Conservation (phyloP, 2,888 invertebrate species). For the Ochropacha duplaris region DNA sequence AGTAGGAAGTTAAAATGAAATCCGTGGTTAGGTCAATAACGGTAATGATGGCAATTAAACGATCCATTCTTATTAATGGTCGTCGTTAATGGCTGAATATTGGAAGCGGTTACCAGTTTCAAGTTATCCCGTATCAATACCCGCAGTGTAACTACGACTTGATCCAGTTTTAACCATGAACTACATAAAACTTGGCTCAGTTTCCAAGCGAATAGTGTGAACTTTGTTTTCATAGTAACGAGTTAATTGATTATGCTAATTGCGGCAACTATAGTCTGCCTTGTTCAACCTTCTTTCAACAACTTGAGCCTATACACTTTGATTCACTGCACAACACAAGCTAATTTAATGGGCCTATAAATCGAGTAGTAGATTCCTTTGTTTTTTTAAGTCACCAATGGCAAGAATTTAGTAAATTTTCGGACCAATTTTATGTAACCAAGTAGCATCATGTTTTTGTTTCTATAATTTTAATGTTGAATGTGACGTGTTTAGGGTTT, state of each 20-base stretch:
- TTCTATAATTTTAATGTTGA: constrained; percentile 42
- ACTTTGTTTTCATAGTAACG: neutral
- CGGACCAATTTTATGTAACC: constrained; percentile 80
- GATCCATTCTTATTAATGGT: neutral
- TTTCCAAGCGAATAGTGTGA: neutral
- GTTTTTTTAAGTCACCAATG: constrained; percentile 19
- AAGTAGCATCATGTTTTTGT: constrained; percentile 46
- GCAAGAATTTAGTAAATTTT: constrained; percentile 49
- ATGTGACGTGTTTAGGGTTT: constrained; percentile 41
- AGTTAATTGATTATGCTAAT: neutral
- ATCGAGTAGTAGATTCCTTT: constrained; percentile 2
- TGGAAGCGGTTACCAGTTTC: neutral
- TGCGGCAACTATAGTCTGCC: neutral
- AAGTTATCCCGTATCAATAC: neutral
- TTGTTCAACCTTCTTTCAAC: neutral
- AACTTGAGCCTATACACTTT: neutral
- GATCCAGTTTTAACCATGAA: neutral
- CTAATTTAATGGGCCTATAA: neutral
- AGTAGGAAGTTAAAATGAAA: neutral
- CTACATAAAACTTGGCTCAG: neutral
- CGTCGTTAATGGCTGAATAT: no score
- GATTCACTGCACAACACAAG: neutral
- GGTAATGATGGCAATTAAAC: no score
- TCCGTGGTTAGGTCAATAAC: neutral
- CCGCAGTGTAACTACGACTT: neutral